phyloP scores from a whole-genome alignment of 2,113 vertebrate genomes.

The Nannobrachium achirus region DNA sequence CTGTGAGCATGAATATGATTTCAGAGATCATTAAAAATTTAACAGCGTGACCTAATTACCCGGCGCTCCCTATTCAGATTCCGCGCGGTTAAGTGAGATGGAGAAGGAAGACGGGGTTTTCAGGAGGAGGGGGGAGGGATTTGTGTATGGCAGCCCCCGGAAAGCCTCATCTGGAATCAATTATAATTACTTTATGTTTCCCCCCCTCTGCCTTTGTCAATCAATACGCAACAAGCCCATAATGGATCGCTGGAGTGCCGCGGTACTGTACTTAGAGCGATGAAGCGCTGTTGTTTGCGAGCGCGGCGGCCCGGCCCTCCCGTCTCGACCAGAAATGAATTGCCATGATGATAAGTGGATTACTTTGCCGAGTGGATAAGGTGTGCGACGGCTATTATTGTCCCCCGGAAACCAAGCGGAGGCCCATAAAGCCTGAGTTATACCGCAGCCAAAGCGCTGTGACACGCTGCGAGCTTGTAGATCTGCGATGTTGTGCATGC shows the following conservation, averaged over 20 bases:
- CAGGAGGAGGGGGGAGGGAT: conserved; percentile 41
- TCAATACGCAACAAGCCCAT: conserved; percentile 73
- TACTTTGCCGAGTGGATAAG: conserved; percentile 53
- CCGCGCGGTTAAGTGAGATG: conserved; percentile 70
- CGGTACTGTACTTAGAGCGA: conserved; percentile 58
- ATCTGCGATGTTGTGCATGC: no score
- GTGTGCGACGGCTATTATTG: conserved; percentile 44
- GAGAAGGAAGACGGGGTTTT: neutral
- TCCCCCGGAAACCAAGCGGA: conserved; percentile 24
- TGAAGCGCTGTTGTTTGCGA: conserved; percentile 64
- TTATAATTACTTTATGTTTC: conserved; percentile 82
- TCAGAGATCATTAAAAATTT: conserved; percentile 86
- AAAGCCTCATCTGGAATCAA: conserved; percentile 79
- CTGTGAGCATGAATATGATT: conserved; percentile 84
- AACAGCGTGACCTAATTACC: conserved; percentile 86
- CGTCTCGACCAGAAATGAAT: conserved; percentile 15
- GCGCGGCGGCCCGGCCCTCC: conserved; percentile 24
- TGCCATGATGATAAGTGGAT: conserved; percentile 44
- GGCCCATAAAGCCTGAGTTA: no score
- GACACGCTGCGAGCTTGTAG: no score
- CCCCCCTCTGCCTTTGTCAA: conserved; percentile 66
- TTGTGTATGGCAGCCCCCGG: conserved; percentile 59
- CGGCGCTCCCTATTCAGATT: conserved; percentile 80
- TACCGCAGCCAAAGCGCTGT: no score
- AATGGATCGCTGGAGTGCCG: conserved; percentile 73